These are phyloP conservation scores for Syngnathus rostellatus DNA, from an alignment of 2,797 vertebrate genomes.

Conservation along the genomic window DNA sequence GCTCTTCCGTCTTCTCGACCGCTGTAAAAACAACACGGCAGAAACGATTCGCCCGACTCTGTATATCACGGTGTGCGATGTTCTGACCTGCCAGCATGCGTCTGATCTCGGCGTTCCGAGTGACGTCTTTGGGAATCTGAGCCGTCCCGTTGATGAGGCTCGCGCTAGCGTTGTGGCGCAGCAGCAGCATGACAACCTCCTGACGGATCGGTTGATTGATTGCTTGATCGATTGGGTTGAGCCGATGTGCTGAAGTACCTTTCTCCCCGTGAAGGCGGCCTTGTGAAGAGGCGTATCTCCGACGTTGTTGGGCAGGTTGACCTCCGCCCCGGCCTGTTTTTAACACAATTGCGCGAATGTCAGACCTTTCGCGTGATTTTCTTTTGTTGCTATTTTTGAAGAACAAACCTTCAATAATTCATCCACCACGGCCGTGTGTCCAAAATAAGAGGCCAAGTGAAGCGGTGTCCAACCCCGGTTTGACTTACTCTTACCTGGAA, in stretches of 20 bases:
- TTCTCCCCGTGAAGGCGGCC: slow-evolving; percentile 91
- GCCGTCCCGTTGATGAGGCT: slow-evolving; percentile 88
- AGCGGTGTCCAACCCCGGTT: slow-evolving; percentile 95
- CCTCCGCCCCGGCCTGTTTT: slow-evolving; percentile 81
- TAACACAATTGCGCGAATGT: neutral
- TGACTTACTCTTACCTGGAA: slow-evolving; percentile 87
- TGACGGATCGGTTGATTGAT: slow-evolving; percentile 47
- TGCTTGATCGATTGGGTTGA: slow-evolving; percentile 13
- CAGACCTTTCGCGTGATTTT: neutral
- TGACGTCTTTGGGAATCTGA: slow-evolving; percentile 88
- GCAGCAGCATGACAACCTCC: slow-evolving; percentile 93
- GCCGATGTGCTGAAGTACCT: slow-evolving; percentile 63
- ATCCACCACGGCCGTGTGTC: slow-evolving; percentile 84
- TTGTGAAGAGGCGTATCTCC: slow-evolving; percentile 92
- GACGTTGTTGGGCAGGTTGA: slow-evolving; percentile 85
- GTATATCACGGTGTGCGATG: too few relatives aligned
- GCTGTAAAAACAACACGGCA: slow-evolving; percentile 59
- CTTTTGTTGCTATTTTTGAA: neutral
- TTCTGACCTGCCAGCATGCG: slow-evolving; percentile 89
- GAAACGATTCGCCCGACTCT: neutral
- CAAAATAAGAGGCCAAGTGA: slow-evolving; percentile 94
- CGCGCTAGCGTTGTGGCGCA: slow-evolving; percentile 81
- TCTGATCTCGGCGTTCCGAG: slow-evolving; percentile 83
- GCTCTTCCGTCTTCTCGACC: slow-evolving; percentile 89
- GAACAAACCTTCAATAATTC: slow-evolving; percentile 80